Conservation (phyloP, 2,888 invertebrate genomes). For the Octodonta nipae region DNA sequence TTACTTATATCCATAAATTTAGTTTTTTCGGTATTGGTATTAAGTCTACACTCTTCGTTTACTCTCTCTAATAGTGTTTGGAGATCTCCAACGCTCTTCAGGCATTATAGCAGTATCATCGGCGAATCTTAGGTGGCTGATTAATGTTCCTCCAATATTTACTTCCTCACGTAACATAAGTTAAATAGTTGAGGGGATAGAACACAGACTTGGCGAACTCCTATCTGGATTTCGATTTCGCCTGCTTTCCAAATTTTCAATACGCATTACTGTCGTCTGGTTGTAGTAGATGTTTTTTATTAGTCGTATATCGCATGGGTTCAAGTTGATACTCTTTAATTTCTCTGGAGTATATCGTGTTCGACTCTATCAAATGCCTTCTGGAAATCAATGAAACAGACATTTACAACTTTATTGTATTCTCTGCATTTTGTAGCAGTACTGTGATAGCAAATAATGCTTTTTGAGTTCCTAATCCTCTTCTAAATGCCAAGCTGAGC, state of each 20-base stretch:
- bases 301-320: no score
- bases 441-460: no score
- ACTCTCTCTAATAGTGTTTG: constrained; percentile 1
- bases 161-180: constrained; percentile 1
- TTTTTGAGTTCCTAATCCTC: no score
- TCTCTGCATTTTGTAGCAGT: no score
- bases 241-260: constrained; percentile 1
- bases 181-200: background rate
- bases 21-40: constrained; percentile 1
- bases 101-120: constrained; percentile 1
- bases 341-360: no score
- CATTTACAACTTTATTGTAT: no score
- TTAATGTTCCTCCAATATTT: constrained; percentile 1
- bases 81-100: background rate
- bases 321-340: no score
- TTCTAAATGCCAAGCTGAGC: no score
- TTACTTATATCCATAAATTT: constrained; percentile 1
- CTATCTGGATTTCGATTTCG: no score
- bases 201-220: no score
- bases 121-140: background rate
- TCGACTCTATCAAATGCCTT: no score
- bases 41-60: background rate
- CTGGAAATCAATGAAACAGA: no score
- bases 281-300: constrained; percentile 1
- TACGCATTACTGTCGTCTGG: constrained; percentile 1